phyloP scores from a whole-genome alignment of 1,140 invertebrate genomes.

The Drosophila sp. region DNA sequence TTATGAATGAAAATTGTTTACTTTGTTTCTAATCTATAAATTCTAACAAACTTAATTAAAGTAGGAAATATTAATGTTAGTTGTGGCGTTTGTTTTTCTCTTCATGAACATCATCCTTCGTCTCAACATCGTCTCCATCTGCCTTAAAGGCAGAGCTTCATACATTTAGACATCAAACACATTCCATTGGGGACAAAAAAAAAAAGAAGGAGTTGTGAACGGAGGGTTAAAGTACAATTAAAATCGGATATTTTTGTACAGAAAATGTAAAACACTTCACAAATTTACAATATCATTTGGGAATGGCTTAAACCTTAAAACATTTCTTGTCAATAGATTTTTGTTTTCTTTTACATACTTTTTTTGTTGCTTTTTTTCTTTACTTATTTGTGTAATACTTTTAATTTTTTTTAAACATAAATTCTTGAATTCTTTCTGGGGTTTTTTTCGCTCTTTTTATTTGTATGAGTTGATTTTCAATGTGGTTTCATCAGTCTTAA shows the following conservation, averaged over 20 bases:
- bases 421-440: conserved; percentile 21
- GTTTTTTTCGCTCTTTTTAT: conserved; percentile 53
- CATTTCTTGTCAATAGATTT: conserved; percentile 29
- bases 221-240: conserved; percentile 17
- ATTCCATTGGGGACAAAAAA: conserved; percentile 21
- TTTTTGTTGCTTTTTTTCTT: conserved; percentile 16
- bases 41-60: conserved; percentile 76
- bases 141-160: conserved; percentile 65
- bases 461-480: conserved; percentile 44
- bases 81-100: conserved; percentile 64
- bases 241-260: conserved; percentile 11
- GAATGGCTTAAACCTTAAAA: conserved; percentile 69
- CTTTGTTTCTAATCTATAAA: conserved; percentile 70
- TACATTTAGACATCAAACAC: conserved; percentile 33
- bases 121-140: conserved; percentile 14
- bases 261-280: conserved; percentile 4
- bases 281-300: conserved; percentile 63
- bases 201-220: background rate
- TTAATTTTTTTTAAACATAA: conserved; percentile 13
- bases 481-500: conserved; percentile 68
- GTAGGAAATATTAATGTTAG: conserved; percentile 72
- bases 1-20: conserved; percentile 58
- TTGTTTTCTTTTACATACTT: conserved; percentile 52
- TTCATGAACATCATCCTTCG: conserved; percentile 2
- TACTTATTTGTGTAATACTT: conserved; percentile 29